These are phyloP conservation scores for Carcinoscorpius rotundicauda DNA, from an alignment of 1,140 invertebrate species.

Conservation along the genomic window DNA sequence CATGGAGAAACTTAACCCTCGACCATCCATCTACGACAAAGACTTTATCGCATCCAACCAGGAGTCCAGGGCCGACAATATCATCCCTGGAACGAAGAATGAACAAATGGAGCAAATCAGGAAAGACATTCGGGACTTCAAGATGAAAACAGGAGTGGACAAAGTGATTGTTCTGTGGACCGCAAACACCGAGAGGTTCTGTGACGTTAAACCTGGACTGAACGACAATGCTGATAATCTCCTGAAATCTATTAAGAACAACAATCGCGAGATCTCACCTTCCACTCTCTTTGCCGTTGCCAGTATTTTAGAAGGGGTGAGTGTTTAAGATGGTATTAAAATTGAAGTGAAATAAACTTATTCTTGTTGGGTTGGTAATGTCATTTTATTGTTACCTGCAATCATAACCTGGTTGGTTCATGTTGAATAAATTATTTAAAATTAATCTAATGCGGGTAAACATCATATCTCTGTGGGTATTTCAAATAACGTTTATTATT, in stretches of 20 bases:
- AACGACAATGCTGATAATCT: constrained; percentile 77
- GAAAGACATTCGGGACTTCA: constrained; percentile 72
- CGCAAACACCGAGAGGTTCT: constrained; percentile 88
- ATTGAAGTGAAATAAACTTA: no score
- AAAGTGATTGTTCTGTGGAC: constrained; percentile 88
- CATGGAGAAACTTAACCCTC: constrained; percentile 60
- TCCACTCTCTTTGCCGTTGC: constrained; percentile 89
- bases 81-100: constrained; percentile 59
- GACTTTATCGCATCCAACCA: constrained; percentile 97
- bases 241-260: constrained; percentile 57
- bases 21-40: constrained; percentile 71
- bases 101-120: constrained; percentile 45
- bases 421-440: no score
- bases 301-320: constrained; percentile 71
- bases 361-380: no score
- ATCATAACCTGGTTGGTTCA: no score
- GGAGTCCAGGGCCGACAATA: constrained; percentile 70
- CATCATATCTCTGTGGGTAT: no score
- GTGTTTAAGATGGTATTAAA: constrained; percentile 18
- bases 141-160: constrained; percentile 47
- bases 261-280: constrained; percentile 71
- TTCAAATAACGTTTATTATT: no score
- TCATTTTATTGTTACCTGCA: no score
- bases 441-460: no score
- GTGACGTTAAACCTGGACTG: constrained; percentile 57